Evolutionary conservation across 2,113 vertebrate species (phyloP), one percentile per base, ranked within the genome.

Genomic region (Uropsilus gracilis): DNA sequence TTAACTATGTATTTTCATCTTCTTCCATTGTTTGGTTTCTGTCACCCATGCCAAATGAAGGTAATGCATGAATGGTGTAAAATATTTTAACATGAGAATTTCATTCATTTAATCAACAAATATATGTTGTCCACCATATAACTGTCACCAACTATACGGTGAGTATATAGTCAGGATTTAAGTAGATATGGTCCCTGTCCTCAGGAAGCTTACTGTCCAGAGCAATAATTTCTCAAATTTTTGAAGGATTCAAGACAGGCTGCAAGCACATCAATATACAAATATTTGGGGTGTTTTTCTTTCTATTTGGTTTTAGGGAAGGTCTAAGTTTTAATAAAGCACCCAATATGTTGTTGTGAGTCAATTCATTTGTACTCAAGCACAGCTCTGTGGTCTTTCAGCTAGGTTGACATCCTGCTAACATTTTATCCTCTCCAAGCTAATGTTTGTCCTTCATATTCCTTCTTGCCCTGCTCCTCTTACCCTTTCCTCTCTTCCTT

Each of bases 1-100:
- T 97, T 94, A 95, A 97, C 90, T 71, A 94, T 57, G 28, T 42
- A 85, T 96, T 90, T 96, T 96, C 64, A 89, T 90, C 42, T 90
- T 93, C 72, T 84, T 86, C 46, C 55, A 63, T 86, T 92, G 39
- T n/a, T 81, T 59, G 53, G 42, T 61, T 81, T 69, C 75, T 81
- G 75, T 78, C 61, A 75, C 18, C 32, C 26, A 81, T 91, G n/a
- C 48, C n/a, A 85, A 95, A 83, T 89, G 44, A 81, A 91, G n/a
- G 14, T 37, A 69, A 34, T 34, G 77, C 3, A 28, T n/a, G 20
- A 24, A 20, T 37, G 83, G 5, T 16, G 66, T 82, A 87, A 82
- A 94, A 82, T 89, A 5, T 59, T 93, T 87, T 84, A 39, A 86
- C 92, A 91, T 76, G 50, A 84, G 89, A 86, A 63, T 0, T 66